These are phyloP conservation scores for Lucinisca nassula DNA, from an alignment of 2,888 invertebrate genomes.

Conservation along the genomic window DNA sequence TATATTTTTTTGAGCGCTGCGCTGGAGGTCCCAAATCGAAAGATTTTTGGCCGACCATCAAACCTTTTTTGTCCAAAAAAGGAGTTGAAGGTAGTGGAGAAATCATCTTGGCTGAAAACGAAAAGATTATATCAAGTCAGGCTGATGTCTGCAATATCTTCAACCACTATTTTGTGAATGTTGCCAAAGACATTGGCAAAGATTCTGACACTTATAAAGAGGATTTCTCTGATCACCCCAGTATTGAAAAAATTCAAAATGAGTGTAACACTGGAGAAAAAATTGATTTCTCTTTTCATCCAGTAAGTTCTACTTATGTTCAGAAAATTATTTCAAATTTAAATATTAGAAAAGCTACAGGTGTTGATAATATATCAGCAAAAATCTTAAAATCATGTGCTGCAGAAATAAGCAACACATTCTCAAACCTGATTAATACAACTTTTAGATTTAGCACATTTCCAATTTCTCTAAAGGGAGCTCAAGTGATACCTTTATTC, in stretches of 20 bases:
- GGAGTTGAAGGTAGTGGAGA: no score
- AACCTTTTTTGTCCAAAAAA: no score
- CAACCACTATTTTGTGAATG: not conserved
- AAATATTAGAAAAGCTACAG: not conserved
- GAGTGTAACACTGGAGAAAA: no score
- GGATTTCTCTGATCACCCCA: slow-evolving; percentile 27
- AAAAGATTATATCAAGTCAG: not conserved
- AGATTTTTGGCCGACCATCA: slow-evolving; percentile 32
- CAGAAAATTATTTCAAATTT: not conserved
- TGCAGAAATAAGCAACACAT: not conserved
- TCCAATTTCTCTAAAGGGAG: not conserved
- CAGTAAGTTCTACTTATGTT: not conserved
- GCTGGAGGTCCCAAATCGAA: slow-evolving; percentile 27
- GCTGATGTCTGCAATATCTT: not conserved
- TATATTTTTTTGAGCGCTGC: slow-evolving; percentile 40
- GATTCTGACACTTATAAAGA: not conserved
- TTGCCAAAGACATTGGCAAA: slow-evolving; percentile 18
- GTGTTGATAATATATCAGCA: not conserved
- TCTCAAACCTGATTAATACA: not conserved
- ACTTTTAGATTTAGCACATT: not conserved
- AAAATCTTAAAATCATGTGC: not conserved
- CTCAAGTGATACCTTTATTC: not conserved
- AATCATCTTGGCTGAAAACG: slow-evolving; percentile 20
- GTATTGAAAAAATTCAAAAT: slow-evolving; percentile 14
- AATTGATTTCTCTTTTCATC: not conserved